phyloP scores from a whole-genome alignment of 2,113 vertebrate species.

The Condylura cristata region DNA sequence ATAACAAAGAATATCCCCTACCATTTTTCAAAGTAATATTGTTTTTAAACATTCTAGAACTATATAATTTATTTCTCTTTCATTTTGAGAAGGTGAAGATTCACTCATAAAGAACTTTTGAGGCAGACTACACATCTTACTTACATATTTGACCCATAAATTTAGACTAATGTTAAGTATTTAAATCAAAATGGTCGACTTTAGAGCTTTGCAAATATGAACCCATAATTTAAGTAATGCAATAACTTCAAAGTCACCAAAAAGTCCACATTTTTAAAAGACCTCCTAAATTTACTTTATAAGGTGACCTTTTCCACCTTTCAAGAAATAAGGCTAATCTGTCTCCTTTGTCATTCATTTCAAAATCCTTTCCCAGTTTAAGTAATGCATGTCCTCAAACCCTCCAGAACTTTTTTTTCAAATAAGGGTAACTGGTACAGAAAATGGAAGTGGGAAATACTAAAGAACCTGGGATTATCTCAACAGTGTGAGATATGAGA shows the following conservation, averaged over 20 bases:
- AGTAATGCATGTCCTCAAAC: neutral
- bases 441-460: neutral
- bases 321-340: neutral
- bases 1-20: neutral
- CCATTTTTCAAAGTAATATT: constrained; percentile 22
- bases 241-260: constrained; percentile 11
- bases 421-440: neutral
- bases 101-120: neutral
- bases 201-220: neutral
- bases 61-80: neutral
- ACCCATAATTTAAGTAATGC: constrained; percentile 28
- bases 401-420: neutral
- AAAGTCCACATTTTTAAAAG: neutral
- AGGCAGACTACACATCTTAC: neutral
- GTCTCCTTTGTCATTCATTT: neutral
- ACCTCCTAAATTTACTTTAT: neutral
- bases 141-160: neutral
- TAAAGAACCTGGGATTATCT: neutral
- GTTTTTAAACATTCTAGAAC: neutral
- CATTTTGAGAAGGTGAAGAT: neutral
- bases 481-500: neutral
- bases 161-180: neutral
- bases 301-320: neutral
- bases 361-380: neutral
- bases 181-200: neutral